Conservation (phyloP, 2,797 vertebrate species). For the Chaetodon trifasciatus region DNA sequence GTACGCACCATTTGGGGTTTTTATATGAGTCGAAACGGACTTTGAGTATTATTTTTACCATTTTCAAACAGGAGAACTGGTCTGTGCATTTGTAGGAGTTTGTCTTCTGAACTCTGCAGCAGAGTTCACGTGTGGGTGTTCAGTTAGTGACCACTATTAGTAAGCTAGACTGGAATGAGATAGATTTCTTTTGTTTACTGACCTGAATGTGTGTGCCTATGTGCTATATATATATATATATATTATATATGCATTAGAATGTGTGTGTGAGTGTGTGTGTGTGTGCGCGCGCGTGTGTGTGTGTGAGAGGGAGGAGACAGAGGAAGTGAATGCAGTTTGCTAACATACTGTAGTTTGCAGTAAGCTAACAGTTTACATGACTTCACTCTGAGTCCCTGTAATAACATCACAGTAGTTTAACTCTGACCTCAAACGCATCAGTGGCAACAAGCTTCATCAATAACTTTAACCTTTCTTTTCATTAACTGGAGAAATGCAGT, state of each 20-base stretch:
- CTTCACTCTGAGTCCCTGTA: slow-evolving; percentile 59
- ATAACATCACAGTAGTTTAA: slow-evolving; percentile 36
- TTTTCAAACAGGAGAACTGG: slow-evolving; percentile 62
- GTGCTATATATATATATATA: slow-evolving; percentile 50
- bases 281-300: slow-evolving; percentile 24
- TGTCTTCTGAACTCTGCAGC: slow-evolving; percentile 57
- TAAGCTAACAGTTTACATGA: slow-evolving; percentile 50
- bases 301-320: slow-evolving; percentile 8
- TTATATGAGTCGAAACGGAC: slow-evolving; percentile 68
- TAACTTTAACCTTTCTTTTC: too few relatives aligned
- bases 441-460: background rate
- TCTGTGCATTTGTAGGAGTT: slow-evolving; percentile 62
- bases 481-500: background rate
- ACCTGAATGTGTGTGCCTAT: slow-evolving; percentile 69
- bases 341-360: slow-evolving; percentile 48
- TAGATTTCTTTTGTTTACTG: slow-evolving; percentile 23
- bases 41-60: slow-evolving; percentile 71
- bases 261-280: slow-evolving; percentile 30
- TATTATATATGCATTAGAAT: slow-evolving; percentile 56
- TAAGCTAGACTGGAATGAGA: slow-evolving; percentile 46
- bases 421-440: slow-evolving; percentile 2
- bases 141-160: slow-evolving; percentile 48
- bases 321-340: slow-evolving; percentile 48
- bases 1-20: slow-evolving; percentile 65
- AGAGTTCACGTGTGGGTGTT: slow-evolving; percentile 51